phyloP scores from a whole-genome alignment of 2,888 invertebrate species.

The Gymnosoma rotundatum region DNA sequence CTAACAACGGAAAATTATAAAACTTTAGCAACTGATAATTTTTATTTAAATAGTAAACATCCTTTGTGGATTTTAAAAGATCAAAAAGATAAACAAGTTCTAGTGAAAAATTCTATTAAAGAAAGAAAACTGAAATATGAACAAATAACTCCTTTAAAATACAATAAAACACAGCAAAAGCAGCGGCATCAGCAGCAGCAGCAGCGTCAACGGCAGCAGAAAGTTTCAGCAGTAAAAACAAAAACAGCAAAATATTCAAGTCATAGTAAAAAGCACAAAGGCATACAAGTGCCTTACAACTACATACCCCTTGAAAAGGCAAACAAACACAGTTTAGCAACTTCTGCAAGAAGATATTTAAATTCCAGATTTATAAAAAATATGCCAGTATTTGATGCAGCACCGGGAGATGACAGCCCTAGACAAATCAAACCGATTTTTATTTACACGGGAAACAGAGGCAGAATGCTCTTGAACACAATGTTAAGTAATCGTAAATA shows the following conservation, averaged over 20 bases:
- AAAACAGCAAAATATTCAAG: constrained; percentile 11
- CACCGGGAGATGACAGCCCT: constrained; percentile 72
- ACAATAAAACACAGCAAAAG: not conserved
- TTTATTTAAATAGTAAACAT: constrained; percentile 74
- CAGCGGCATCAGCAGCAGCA: constrained; percentile 1
- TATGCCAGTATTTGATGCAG: constrained; percentile 75
- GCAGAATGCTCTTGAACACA: constrained; percentile 79
- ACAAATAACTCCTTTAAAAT: not conserved
- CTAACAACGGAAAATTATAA: constrained; percentile 32
- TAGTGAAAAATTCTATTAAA: not conserved
- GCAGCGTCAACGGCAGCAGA: not conserved
- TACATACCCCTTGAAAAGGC: constrained; percentile 68
- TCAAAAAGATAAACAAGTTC: constrained; percentile 68
- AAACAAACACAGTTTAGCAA: not conserved
- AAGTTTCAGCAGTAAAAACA: not conserved
- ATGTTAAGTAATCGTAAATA: constrained; percentile 78
- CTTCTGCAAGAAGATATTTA: constrained; percentile 45
- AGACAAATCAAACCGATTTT: constrained; percentile 73
- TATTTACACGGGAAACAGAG: constrained; percentile 77
- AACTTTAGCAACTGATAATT: constrained; percentile 35
- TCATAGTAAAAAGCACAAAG: not conserved
- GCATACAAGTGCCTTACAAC: constrained; percentile 73
- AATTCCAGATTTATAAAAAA: constrained; percentile 59
- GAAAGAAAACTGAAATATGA: not conserved
- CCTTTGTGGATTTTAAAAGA: constrained; percentile 80